A percentile compares a stretch with the other conserved stretches of the same genome.
Evolutionary conservation across 2,888 invertebrate genomes (phyloP).

Genomic region (Phalera bucephala): DNA sequence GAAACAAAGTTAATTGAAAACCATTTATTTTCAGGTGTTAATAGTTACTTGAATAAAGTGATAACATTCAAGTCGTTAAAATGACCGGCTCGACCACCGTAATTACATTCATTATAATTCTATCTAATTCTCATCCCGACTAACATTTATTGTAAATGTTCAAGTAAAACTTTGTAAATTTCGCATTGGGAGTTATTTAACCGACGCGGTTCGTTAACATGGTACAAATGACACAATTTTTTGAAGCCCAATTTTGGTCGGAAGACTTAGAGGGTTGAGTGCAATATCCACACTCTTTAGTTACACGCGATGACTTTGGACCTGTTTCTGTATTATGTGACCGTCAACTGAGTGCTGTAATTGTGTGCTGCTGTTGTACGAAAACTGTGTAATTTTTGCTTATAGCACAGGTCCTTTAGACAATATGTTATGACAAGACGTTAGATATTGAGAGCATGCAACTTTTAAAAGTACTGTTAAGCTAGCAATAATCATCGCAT

Average conservation of each 20-base stretch:
- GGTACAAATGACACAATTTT: slow-evolving; percentile 38
- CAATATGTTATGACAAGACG: no score
- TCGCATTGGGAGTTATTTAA: slow-evolving; percentile 34
- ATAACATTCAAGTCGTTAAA: slow-evolving; percentile 72
- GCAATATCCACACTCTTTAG: slow-evolving; percentile 35
- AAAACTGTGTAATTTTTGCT: no score
- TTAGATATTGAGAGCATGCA: no score
- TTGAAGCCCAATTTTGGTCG: slow-evolving; percentile 59
- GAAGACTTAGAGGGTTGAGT: slow-evolving; percentile 60
- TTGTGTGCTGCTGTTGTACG: no score
- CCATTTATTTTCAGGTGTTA: slow-evolving; percentile 75
- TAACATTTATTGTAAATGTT: slow-evolving; percentile 37
- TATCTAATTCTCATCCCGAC: slow-evolving; percentile 45
- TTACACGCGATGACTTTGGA: slow-evolving; percentile 35
- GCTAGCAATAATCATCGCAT: no score
- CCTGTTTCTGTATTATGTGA: no score
- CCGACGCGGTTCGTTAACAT: slow-evolving; percentile 30
- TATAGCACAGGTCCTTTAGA: no score
- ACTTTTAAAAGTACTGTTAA: no score
- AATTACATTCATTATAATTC: slow-evolving; percentile 54
- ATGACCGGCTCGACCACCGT: slow-evolving; percentile 49
- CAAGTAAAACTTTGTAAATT: slow-evolving; percentile 39
- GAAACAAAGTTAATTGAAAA: slow-evolving; percentile 67
- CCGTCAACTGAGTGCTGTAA: no score
- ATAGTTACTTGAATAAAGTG: slow-evolving; percentile 70